phyloP scores from a whole-genome alignment of 2,797 vertebrate genomes.

The Manis javanica region DNA sequence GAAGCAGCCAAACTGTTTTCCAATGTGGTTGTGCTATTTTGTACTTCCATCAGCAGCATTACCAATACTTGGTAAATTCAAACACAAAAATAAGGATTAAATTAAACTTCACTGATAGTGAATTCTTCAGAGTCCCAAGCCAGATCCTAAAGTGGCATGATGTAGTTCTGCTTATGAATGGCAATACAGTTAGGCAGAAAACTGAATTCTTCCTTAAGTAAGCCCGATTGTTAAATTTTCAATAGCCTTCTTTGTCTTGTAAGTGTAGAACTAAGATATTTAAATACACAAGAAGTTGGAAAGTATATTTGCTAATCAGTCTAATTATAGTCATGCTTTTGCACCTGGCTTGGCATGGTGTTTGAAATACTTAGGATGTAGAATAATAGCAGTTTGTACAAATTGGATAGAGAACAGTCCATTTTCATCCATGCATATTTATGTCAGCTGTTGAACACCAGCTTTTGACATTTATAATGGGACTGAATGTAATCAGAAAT shows the following conservation, averaged over 20 bases:
- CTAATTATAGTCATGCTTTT: neutral
- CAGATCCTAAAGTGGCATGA: neutral
- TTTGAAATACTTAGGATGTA: neutral
- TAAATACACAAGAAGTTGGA: neutral
- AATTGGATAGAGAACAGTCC: neutral
- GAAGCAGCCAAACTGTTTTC: neutral
- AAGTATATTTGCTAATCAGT: neutral
- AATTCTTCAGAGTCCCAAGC: neutral
- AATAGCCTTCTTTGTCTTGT: neutral
- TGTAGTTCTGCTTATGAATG: neutral
- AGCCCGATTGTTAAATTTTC: neutral
- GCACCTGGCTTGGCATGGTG: neutral
- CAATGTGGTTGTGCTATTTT: neutral
- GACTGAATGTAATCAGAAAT: neutral
- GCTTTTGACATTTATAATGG: neutral
- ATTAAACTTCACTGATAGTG: neutral
- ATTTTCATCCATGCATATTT: neutral
- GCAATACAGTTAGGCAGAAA: neutral
- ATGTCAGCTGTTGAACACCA: neutral
- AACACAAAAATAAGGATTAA: neutral
- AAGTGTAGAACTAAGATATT: neutral
- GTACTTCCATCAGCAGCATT: neutral
- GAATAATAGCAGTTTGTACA: neutral
- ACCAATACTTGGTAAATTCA: neutral
- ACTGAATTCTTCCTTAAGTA: conserved; percentile 10